Conservation (phyloP, 1,140 invertebrate genomes). For the Nasonia vitripennis region DNA sequence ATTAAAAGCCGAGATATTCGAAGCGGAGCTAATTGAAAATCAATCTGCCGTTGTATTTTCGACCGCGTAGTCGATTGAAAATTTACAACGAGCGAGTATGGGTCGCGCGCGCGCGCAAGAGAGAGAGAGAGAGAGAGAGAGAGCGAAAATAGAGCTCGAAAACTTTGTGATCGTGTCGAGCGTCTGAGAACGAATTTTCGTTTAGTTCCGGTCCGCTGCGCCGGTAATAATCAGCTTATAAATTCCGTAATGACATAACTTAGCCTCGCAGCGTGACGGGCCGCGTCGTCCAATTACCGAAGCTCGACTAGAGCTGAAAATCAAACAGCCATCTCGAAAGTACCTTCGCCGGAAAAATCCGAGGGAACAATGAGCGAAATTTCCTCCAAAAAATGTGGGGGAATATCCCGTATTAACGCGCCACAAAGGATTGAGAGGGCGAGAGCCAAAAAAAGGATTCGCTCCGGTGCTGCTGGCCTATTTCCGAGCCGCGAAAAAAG, state of each 20-base stretch:
- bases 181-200: no score
- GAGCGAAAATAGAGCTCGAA: no score
- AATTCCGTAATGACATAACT: no score
- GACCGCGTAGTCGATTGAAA: no score
- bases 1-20: not conserved
- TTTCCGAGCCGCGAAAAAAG: slow-evolving; percentile 15
- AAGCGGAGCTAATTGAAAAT: slow-evolving; percentile 12
- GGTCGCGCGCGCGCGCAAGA: no score
- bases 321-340: not conserved
- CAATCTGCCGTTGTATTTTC: not conserved
- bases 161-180: no score
- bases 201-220: no score
- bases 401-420: no score
- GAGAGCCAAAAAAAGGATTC: slow-evolving; percentile 18
- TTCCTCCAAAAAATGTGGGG: not conserved
- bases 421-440: slow-evolving; percentile 20
- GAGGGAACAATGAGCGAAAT: not conserved
- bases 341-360: not conserved
- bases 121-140: no score
- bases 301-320: not conserved
- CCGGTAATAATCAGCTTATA: no score
- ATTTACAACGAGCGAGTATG: no score
- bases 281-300: not conserved
- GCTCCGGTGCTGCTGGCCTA: slow-evolving; percentile 21
- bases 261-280: no score